A percentile compares a stretch with the other conserved stretches of the same genome.
phyloP scores from a whole-genome alignment of 64 coral and sea anemone genomes.

The Pachyseris speciosa region DNA sequence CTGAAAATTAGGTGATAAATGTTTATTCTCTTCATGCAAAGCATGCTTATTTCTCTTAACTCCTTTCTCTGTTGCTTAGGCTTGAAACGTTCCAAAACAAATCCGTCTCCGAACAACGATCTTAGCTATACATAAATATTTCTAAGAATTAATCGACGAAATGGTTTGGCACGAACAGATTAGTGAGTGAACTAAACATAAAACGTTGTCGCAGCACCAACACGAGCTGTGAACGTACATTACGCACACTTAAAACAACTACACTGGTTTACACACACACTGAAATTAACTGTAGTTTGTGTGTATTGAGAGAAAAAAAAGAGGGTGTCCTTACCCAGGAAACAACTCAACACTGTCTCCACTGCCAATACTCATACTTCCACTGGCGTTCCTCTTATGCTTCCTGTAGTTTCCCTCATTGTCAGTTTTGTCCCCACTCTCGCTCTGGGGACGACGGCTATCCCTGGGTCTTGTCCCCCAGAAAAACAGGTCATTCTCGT shows the following conservation, averaged over 20 bases:
- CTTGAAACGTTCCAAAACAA: too few species aligned
- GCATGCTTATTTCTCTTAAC: neutral
- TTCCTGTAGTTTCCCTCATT: constrained; percentile 58
- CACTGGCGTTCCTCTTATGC: constrained; percentile 85
- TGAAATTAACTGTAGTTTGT: too few species aligned
- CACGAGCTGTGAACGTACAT: too few species aligned
- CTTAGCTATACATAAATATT: too few species aligned
- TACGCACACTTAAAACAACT: too few species aligned
- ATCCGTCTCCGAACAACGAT: too few species aligned
- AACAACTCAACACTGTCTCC: constrained; percentile 62
- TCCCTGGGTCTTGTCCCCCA: constrained; percentile 74
- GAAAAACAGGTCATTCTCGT: constrained; percentile 92
- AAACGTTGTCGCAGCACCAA: too few species aligned
- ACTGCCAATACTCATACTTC: constrained; percentile 82
- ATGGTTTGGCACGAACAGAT: too few species aligned
- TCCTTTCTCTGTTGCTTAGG: neutral
- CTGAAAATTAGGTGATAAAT: neutral
- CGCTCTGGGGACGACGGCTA: constrained; percentile 19
- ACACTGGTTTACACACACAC: too few species aligned
- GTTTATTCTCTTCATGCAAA: neutral
- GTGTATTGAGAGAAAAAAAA: too few species aligned
- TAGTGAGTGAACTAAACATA: too few species aligned
- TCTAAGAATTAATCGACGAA: too few species aligned
- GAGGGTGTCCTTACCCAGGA: constrained; percentile 29
- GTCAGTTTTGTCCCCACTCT: constrained; percentile 80